These are phyloP conservation scores for Bilobella aurantiaca DNA, from an alignment of 1,140 invertebrate genomes.

Conservation along the genomic window DNA sequence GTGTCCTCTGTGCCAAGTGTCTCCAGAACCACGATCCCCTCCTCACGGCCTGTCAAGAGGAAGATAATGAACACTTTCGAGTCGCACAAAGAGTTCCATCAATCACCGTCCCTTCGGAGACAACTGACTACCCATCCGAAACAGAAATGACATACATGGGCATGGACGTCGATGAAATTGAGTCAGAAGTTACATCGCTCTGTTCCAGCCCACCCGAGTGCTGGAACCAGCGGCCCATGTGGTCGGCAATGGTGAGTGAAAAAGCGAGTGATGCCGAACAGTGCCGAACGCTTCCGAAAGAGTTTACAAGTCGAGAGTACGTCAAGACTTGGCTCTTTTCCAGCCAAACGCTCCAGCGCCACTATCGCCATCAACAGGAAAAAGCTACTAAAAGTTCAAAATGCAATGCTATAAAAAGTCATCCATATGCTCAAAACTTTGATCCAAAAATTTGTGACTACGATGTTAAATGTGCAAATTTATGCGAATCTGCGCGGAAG, in stretches of 20 bases:
- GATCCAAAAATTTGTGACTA: neutral
- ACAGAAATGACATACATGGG: conserved; percentile 31
- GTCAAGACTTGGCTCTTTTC: conserved; percentile 31
- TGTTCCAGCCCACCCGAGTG: conserved; percentile 20
- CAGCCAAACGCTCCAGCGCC: conserved; percentile 20
- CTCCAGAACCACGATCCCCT: conserved; percentile 34
- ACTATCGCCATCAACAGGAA: neutral
- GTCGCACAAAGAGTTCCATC: neutral
- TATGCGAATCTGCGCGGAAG: neutral
- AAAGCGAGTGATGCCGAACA: too few relatives aligned
- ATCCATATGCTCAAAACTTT: neutral
- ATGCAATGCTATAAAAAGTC: too few relatives aligned
- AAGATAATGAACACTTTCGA: conserved; percentile 15
- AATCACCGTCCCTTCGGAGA: conserved; percentile 19
- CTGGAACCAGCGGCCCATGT: too few relatives aligned
- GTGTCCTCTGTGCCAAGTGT: conserved; percentile 33
- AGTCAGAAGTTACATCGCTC: conserved; percentile 20
- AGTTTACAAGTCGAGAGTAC: conserved; percentile 33
- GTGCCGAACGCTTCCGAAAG: conserved; percentile 25
- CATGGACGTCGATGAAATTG: neutral
- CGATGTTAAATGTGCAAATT: too few relatives aligned
- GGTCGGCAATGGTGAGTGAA: too few relatives aligned
- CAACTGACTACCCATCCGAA: conserved; percentile 31
- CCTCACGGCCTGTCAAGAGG: conserved; percentile 28
- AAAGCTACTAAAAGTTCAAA: too few relatives aligned